A percentile compares a stretch with the other conserved stretches of the same genome.
phyloP scores from a whole-genome alignment of 2,888 invertebrate species.

The Keiferia lycopersicella region DNA sequence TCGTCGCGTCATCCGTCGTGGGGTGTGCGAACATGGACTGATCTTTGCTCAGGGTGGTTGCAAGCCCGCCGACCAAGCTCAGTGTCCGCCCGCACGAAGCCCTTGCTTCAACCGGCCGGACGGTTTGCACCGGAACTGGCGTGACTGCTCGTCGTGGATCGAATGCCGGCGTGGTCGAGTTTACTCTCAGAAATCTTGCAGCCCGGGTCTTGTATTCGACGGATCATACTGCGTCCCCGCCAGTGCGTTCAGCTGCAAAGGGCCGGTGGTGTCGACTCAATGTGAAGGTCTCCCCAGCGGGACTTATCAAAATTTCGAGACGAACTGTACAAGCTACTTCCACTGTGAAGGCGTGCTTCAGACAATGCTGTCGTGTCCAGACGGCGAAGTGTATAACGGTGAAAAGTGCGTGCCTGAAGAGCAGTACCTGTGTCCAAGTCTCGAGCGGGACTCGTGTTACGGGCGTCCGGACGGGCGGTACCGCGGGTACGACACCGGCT shows the following conservation, averaged over 20 bases:
- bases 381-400: conserved; percentile 70
- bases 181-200: conserved; percentile 70
- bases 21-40: conserved; percentile 78
- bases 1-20: conserved; percentile 73
- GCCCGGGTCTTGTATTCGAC: conserved; percentile 72
- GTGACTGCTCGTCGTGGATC: conserved; percentile 74
- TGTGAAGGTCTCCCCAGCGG: conserved; percentile 78
- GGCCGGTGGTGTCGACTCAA: conserved; percentile 63
- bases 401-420: conserved; percentile 60
- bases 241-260: conserved; percentile 67
- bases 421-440: conserved; percentile 69
- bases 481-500: conserved; percentile 73
- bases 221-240: conserved; percentile 69
- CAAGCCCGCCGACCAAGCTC: conserved; percentile 63
- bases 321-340: conserved; percentile 77
- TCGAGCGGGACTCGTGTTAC: conserved; percentile 75
- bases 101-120: conserved; percentile 72
- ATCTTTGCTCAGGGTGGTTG: conserved; percentile 79
- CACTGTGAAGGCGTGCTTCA: conserved; percentile 70
- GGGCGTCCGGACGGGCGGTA: conserved; percentile 80
- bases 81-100: conserved; percentile 71
- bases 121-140: conserved; percentile 71
- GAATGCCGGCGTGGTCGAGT: conserved; percentile 74
- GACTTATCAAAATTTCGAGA: conserved; percentile 76
- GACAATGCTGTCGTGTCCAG: conserved; percentile 65